Evolutionary conservation across 2,113 vertebrate species (phyloP).

Genomic region (Riparia riparia): DNA sequence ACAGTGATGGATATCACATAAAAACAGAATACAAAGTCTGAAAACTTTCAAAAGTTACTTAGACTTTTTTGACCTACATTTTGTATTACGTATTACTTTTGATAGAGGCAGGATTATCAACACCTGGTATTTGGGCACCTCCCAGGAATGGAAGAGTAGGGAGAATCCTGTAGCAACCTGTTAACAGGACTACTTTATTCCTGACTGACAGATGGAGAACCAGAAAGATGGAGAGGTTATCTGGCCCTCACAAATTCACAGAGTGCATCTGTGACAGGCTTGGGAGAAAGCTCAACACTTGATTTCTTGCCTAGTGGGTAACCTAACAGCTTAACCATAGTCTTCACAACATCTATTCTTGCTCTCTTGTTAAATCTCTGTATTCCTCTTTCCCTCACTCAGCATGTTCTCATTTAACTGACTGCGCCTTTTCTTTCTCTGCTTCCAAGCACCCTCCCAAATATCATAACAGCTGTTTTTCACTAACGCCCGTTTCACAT

Average conservation of each 20-base stretch:
- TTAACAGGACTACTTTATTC: background rate
- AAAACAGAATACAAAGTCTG: background rate
- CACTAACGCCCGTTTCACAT: background rate
- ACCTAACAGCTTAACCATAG: background rate
- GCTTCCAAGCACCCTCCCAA: background rate
- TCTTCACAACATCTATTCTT: background rate
- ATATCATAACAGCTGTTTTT: background rate
- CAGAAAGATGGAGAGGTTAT: background rate
- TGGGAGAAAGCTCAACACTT: background rate
- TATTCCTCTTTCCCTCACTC: background rate
- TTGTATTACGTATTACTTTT: background rate
- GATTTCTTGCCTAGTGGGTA: background rate
- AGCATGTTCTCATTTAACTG: background rate
- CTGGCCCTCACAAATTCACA: background rate
- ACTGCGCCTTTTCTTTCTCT: background rate
- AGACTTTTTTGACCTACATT: background rate
- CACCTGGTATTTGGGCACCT: background rate
- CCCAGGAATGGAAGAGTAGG: background rate
- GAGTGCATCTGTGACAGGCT: background rate
- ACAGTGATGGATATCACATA: background rate
- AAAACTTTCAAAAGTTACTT: background rate
- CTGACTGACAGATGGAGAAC: background rate
- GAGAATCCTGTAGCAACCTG: background rate
- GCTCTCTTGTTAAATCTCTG: background rate
- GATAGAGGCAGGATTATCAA: background rate